Evolutionary conservation across 92 coral and sea anemone genomes (phyloP).

Genomic region (Palythoa heliodiscus): DNA sequence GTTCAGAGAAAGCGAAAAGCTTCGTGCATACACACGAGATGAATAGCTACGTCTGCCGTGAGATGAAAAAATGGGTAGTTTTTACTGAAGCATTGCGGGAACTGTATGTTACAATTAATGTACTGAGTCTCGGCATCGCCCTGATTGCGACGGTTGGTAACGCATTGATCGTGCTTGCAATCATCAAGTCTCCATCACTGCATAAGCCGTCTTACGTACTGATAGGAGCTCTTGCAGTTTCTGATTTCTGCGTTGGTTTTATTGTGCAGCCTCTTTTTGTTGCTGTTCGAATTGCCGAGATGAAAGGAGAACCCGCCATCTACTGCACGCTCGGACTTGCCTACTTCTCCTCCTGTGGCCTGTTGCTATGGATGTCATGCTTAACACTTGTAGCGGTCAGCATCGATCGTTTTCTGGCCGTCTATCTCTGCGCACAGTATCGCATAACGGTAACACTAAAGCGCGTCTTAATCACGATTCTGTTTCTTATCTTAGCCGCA

Average conservation of each 20-base stretch:
- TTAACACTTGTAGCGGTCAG: conserved; percentile 26
- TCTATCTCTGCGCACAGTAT: conserved; percentile 2
- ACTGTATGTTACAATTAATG: neutral
- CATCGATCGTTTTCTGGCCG: conserved; percentile 29
- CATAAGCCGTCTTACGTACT: conserved; percentile 22
- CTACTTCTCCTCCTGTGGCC: conserved; percentile 23
- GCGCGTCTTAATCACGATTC: conserved; percentile 9
- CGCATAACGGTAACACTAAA: conserved; percentile 19
- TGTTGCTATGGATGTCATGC: conserved; percentile 36
- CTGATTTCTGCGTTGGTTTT: conserved; percentile 34
- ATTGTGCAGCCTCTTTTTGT: conserved; percentile 34
- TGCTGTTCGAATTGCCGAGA: conserved; percentile 37
- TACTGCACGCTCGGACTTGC: conserved; percentile 33
- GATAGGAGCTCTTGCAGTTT: conserved; percentile 14
- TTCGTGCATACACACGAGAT: neutral
- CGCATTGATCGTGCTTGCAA: conserved; percentile 26
- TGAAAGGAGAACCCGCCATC: neutral
- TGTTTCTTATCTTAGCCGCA: neutral
- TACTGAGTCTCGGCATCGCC: neutral
- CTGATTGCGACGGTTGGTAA: conserved; percentile 15
- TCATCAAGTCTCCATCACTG: conserved; percentile 11
- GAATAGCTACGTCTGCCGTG: conserved; percentile 8
- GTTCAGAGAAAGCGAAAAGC: neutral
- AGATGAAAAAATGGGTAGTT: conserved; percentile 32
- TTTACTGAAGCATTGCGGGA: neutral